Evolutionary conservation across 1,140 invertebrate species (phyloP), one percentile per base, ranked within the genome.

Genomic region (Aplysia californica): DNA sequence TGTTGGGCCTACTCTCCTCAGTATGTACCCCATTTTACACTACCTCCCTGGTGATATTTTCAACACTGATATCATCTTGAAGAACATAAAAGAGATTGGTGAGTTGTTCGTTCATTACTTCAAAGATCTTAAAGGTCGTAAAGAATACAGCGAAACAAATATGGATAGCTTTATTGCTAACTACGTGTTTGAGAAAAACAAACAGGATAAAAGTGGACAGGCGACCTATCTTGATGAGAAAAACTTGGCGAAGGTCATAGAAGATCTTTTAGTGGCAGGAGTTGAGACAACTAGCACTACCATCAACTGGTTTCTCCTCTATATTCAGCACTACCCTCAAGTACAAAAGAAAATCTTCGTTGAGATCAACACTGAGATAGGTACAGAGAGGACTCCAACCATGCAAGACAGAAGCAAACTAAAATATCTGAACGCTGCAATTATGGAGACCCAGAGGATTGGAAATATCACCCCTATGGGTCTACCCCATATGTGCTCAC

Each of bases 221-320:
- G 1, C 36, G 33, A 68, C 66, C 10, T 39, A 29, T 23, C 66
- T 68, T 10, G n/a, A 68, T 31, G 83, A 79, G 36, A 44, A 41
- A 36, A 77, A 83, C n/a, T 58, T 84, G 31, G 2, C n/a, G 36
- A 41, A 61, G 2, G 50, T 71, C 2, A 71, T 88, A 21, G 39
- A 72, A n/a, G 96, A 98, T 89, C 90, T 98, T 73, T 96, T 96
- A 84, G 95, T 96, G 0, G 96, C 96, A 36, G 96, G 96, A 0
- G 92, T 95, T 20, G 97, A 98, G 84, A 98, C 96, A 0, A 95
- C 96, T 0, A 88, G 96, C 36, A 93, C 94, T 0, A 96, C 96
- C 0, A 86, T 98, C 18, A 91, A 94, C 31, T 98, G 97, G 97
- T 94, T 95, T 79, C 88, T 97, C 26, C 89, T 98, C 3, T 95